These are phyloP conservation scores for Nothura maculosa DNA, from an alignment of 2,797 vertebrate genomes.

Conservation along the genomic window DNA sequence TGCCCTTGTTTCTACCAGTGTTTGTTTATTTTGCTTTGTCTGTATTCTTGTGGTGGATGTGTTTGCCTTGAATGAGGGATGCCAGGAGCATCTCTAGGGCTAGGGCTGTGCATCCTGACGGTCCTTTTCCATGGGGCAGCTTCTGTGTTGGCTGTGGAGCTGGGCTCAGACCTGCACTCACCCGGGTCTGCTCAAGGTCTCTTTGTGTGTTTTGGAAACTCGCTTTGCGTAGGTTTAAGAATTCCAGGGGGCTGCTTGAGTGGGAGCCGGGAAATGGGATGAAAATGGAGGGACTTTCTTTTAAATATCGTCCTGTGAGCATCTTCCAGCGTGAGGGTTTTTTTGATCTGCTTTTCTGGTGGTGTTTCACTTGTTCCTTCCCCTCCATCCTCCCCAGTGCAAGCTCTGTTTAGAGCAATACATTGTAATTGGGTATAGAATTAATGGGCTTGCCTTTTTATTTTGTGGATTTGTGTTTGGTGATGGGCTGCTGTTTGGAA, in stretches of 20 bases:
- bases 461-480: neutral
- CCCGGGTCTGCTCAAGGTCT: neutral
- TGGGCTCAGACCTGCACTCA: neutral
- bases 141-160: neutral
- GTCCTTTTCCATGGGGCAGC: neutral
- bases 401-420: neutral
- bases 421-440: neutral
- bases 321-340: neutral
- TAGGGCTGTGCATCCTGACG: neutral
- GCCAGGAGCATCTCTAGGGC: neutral
- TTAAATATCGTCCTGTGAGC: neutral
- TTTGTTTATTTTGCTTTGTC: neutral
- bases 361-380: neutral
- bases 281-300: neutral
- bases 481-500: neutral
- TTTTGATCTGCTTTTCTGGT: neutral
- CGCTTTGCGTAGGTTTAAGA: neutral
- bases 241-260: fast-evolving
- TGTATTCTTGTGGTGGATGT: neutral
- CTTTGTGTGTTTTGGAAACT: neutral
- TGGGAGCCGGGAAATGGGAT: fast-evolving
- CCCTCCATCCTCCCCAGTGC: neutral
- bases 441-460: neutral
- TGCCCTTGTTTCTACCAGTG: neutral
- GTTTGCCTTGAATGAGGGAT: neutral